Conservation (phyloP, 2,888 invertebrate genomes). For the Ypsolopha sequella region DNA sequence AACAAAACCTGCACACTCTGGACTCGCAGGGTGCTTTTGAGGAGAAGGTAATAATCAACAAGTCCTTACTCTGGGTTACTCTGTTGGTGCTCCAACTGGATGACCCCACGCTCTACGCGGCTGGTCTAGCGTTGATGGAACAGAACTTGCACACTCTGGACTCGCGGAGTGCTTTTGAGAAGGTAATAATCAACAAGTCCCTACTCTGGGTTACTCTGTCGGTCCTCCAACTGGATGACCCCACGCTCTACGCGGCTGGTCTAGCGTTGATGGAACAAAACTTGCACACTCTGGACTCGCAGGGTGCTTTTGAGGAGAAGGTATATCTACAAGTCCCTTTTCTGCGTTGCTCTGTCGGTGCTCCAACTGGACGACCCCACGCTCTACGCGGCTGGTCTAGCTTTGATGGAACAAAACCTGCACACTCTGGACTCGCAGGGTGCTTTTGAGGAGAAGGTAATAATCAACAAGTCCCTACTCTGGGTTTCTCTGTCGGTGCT, state of each 20-base stretch:
- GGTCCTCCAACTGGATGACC: slow-evolving; percentile 94
- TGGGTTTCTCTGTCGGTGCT: slow-evolving; percentile 90
- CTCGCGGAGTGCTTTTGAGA: slow-evolving; percentile 93
- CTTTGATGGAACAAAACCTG: slow-evolving; percentile 94
- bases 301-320: slow-evolving; percentile 91
- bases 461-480: slow-evolving; percentile 12
- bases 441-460: slow-evolving; percentile 88
- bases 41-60: slow-evolving; percentile 72
- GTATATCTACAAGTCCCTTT: slow-evolving; percentile 93
- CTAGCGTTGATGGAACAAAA: slow-evolving; percentile 96
- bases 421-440: slow-evolving; percentile 96
- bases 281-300: slow-evolving; percentile 94
- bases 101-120: slow-evolving; percentile 92
- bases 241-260: slow-evolving; percentile 93
- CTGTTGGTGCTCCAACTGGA: slow-evolving; percentile 95
- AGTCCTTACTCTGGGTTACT: slow-evolving; percentile 69
- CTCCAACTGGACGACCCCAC: slow-evolving; percentile 94
- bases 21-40: slow-evolving; percentile 96
- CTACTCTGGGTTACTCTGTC: slow-evolving; percentile 81
- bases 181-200: slow-evolving; percentile 61
- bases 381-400: slow-evolving; percentile 93
- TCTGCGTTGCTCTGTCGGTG: slow-evolving; percentile 97
- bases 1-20: slow-evolving; percentile 96
- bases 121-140: slow-evolving; percentile 93
- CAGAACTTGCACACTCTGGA: slow-evolving; percentile 97